Conservation (phyloP, 2,113 vertebrate genomes). For the Myiopsitta monachus region DNA sequence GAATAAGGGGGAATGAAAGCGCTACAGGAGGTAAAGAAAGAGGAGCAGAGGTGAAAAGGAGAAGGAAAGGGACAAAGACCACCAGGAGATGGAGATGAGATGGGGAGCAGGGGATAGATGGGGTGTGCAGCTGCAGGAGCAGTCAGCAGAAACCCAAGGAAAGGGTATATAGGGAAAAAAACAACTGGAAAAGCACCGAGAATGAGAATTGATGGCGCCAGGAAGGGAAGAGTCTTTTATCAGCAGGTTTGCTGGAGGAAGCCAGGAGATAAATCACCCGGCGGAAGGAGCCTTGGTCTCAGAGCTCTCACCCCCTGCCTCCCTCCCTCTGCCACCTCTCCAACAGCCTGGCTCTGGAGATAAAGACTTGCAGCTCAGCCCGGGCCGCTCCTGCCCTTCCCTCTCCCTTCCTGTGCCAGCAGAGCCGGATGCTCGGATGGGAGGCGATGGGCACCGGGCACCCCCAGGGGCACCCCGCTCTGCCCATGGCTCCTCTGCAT, state of each 20-base stretch:
- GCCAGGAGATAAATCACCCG: slow-evolving; percentile 64
- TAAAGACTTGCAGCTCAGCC: slow-evolving; percentile 58
- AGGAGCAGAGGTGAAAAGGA: not conserved
- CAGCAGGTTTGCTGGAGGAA: slow-evolving; percentile 74
- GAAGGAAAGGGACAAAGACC: not conserved
- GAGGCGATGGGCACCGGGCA: not conserved
- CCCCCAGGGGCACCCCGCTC: not conserved
- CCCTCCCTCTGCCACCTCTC: slow-evolving; percentile 64
- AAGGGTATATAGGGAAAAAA: not conserved
- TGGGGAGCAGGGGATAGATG: not conserved
- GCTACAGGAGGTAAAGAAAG: not conserved
- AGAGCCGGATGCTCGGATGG: not conserved
- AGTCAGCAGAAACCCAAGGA: slow-evolving; percentile 31
- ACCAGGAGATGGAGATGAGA: not conserved
- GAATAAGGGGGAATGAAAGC: not conserved
- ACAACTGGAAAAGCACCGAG: slow-evolving; percentile 35
- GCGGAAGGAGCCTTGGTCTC: slow-evolving; percentile 53
- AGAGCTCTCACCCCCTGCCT: not conserved
- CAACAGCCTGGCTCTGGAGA: slow-evolving; percentile 33
- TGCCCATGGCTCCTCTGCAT: fast-evolving
- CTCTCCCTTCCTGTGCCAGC: not conserved
- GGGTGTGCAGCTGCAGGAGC: not conserved
- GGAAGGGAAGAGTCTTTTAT: slow-evolving; percentile 70
- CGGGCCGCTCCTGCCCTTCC: not conserved
- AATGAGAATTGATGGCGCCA: slow-evolving; percentile 74